These are phyloP conservation scores for Acronicta aceris DNA, from an alignment of 2,888 invertebrate species.

Conservation along the genomic window DNA sequence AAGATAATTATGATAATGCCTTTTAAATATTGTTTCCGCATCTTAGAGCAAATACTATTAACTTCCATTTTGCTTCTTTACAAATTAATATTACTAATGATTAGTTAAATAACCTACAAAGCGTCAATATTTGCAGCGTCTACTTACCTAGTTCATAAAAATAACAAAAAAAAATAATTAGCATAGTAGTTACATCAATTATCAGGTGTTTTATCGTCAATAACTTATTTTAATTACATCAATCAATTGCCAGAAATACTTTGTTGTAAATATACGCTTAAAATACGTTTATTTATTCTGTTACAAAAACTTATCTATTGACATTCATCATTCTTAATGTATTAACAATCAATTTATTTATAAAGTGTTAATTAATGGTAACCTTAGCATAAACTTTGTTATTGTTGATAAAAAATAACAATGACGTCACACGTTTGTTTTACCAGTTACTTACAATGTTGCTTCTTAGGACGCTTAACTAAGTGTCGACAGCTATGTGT, in stretches of 20 bases:
- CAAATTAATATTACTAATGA: no score
- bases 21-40: no score
- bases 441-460: slow-evolving; percentile 69
- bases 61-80: no score
- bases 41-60: no score
- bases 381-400: slow-evolving; percentile 17
- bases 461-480: slow-evolving; percentile 78
- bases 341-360: slow-evolving; percentile 20
- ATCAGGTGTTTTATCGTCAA: no score
- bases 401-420: slow-evolving; percentile 21
- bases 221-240: background rate
- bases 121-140: no score
- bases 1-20: no score
- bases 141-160: no score
- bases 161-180: no score
- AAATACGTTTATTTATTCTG: slow-evolving; percentile 18
- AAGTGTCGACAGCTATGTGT: slow-evolving; percentile 70
- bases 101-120: no score
- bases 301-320: slow-evolving; percentile 22
- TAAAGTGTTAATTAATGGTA: slow-evolving; percentile 29
- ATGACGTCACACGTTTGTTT: slow-evolving; percentile 27
- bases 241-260: slow-evolving; percentile 4
- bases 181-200: no score
- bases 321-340: slow-evolving; percentile 24
- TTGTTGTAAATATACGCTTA: background rate